Base-by-base conservation (phyloP, 2,888 invertebrate genomes). In the Leptopilina syphax region DNA sequence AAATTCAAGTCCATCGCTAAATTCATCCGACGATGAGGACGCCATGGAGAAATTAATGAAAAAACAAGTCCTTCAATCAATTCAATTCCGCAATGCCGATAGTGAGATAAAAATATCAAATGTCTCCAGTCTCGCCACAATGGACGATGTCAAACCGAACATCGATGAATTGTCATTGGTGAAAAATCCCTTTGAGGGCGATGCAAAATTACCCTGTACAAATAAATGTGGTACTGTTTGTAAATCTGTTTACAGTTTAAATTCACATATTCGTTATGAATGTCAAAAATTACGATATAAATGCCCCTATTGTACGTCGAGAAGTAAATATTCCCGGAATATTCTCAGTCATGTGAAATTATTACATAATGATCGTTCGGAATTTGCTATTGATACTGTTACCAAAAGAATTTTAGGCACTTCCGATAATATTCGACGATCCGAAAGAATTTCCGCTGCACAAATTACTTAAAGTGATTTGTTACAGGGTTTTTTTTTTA, bases 51-150 rank as follows among this genome's bases (percentile, higher is more conserved):
- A 60, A 54, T 34, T 57, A 34, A 73, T 41, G 73, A 73, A 73
- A n/a, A 10, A n/a, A 18, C 34, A 73, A 57, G 34, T 73, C 27
- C 57, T 73, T 0, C 9, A 57, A 34, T 73, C 73, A n/a, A 57
- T 57, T n/a, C 54, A 57, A 41, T 73, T 57, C 12, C 57, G 27
- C 13, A 73, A 73, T 34, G 73, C 73, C 0, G 57, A 73, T 34
- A 73, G 73, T 41, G 57, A 73, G 8, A 73, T 73, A 9, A 73
- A 73, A 60, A 73, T 73, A 73, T 73, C 73, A n/a, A 57, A 73
- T 18, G 73, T 73, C n/a, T 57, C 57, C 1, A 73, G 73, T 50
- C 70, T 73, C 6, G 70, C 34, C 1, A 13, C 5, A 0, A 1
- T n/a, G 12, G 57, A 60, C 13, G 57, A 73, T 54, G 34, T 73